Evolutionary conservation across 1,140 invertebrate species (phyloP), one percentile per base, ranked within the genome.

Genomic region (Propsilocerus akamusi): DNA sequence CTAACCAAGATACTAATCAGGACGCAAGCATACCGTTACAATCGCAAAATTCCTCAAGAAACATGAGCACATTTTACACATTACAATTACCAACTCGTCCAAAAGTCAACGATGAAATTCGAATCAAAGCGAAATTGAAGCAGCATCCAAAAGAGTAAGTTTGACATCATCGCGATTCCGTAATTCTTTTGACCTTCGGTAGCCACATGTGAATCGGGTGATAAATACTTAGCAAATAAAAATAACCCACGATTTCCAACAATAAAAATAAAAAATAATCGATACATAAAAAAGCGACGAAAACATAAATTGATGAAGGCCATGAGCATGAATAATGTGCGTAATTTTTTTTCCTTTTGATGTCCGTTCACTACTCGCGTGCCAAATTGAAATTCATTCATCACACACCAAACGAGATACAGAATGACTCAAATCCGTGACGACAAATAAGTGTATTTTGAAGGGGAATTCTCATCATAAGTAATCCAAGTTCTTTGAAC

Each of bases 61-160:
- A 41, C 17, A 41, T 41, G 34, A 41, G 5, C 34, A 6, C 10
- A 11, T 41, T 20, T 10, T 41, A 41, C 17, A 41, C 34, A 17
- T 17, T 41, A 20, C 12, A 17, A 4, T 20, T 41, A 20, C 34
- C 34, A 17, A 41, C 34, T 20, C 12, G 34, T 20, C 34, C 34
- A 17, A 41, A 41, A 41, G 14, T 41, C 10, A 20, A 41, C 22
- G 34, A 41, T 17, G 34, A 41, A 41, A 41, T 41, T 17, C 17
- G 14, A 41, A 41, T 41, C n/a, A 41, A 41, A 20, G 34, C 34
- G 17, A 41, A 41, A 20, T 20, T 41, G 22, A 41, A 41, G 34
- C 4, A 41, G 34, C 34, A 20, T 41, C 34, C 34, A 17, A 41
- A 41, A 41, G 34, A 41, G 34, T 41, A 41, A 41, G 34, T 37